phyloP scores from a whole-genome alignment of 2,888 invertebrate genomes.

The Ditula angustiorana region DNA sequence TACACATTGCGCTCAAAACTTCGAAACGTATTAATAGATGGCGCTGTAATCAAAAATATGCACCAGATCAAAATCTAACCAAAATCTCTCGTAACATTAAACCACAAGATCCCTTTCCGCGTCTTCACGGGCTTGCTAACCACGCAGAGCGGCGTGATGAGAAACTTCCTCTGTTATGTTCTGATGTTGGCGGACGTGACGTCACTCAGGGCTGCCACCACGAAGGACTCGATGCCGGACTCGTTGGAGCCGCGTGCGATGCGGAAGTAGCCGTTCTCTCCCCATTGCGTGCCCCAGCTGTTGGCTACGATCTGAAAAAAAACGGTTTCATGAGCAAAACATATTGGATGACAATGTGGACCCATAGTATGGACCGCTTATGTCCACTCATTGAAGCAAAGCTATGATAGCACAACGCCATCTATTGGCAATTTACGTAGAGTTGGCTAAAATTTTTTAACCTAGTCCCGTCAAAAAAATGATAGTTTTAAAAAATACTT shows the following conservation, averaged over 20 bases:
- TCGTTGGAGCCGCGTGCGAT: conserved; percentile 94
- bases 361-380: too few species aligned
- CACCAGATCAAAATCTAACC: conserved; percentile 48
- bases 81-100: conserved; percentile 70
- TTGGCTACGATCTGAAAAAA: conserved; percentile 93
- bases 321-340: conserved; percentile 3
- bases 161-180: conserved; percentile 67
- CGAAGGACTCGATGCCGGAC: conserved; percentile 95
- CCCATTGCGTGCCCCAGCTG: conserved; percentile 97
- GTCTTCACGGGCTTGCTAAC: conserved; percentile 62
- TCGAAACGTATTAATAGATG: conserved; percentile 3
- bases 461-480: too few species aligned
- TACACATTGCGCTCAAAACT: not conserved
- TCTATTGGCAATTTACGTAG: too few species aligned
- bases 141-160: conserved; percentile 69
- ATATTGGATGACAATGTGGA: too few species aligned
- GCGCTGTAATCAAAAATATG: conserved; percentile 35
- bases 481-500: too few species aligned
- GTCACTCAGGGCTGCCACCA: conserved; percentile 92
- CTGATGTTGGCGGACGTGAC: conserved; percentile 71
- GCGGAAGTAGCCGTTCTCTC: conserved; percentile 95
- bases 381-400: too few species aligned
- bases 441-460: too few species aligned
- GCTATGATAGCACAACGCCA: too few species aligned
- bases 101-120: conserved; percentile 56